These are phyloP conservation scores for Paraplagusia blochii DNA, from an alignment of 2,113 vertebrate genomes.

Conservation along the genomic window DNA sequence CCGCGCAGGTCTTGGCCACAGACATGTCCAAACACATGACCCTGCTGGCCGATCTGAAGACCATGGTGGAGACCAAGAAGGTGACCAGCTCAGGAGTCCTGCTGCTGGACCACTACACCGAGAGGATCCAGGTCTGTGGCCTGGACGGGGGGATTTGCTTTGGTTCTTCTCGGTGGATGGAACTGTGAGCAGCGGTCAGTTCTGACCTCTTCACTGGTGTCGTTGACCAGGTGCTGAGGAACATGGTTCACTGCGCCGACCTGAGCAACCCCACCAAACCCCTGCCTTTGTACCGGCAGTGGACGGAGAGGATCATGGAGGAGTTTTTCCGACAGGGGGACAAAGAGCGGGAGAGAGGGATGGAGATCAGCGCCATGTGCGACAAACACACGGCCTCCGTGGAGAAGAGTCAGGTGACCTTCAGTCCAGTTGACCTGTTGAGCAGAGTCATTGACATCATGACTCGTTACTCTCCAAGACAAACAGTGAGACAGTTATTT, in stretches of 20 bases:
- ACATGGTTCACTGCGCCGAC: slow-evolving; percentile 90
- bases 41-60: slow-evolving; percentile 86
- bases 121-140: slow-evolving; percentile 89
- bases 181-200: no score
- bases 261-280: slow-evolving; percentile 91
- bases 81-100: slow-evolving; percentile 88
- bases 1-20: slow-evolving; percentile 83
- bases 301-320: slow-evolving; percentile 88
- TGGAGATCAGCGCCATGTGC: slow-evolving; percentile 93
- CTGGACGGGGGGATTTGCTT: no score
- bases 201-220: no score
- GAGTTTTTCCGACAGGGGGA: slow-evolving; percentile 89
- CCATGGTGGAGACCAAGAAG: slow-evolving; percentile 95
- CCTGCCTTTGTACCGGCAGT: slow-evolving; percentile 81
- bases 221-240: slow-evolving; percentile 81
- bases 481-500: no score
- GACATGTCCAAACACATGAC: slow-evolving; percentile 97
- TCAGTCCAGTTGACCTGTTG: background rate
- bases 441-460: no score
- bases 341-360: slow-evolving; percentile 82
- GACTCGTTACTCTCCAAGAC: background rate
- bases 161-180: no score
- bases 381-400: slow-evolving; percentile 87
- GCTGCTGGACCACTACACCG: slow-evolving; percentile 86
- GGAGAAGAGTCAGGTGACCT: slow-evolving; percentile 86